Evolutionary conservation across 2,113 vertebrate genomes (phyloP), one percentile per base, ranked within the genome.

Genomic region (Edolisoma coerulescens): DNA sequence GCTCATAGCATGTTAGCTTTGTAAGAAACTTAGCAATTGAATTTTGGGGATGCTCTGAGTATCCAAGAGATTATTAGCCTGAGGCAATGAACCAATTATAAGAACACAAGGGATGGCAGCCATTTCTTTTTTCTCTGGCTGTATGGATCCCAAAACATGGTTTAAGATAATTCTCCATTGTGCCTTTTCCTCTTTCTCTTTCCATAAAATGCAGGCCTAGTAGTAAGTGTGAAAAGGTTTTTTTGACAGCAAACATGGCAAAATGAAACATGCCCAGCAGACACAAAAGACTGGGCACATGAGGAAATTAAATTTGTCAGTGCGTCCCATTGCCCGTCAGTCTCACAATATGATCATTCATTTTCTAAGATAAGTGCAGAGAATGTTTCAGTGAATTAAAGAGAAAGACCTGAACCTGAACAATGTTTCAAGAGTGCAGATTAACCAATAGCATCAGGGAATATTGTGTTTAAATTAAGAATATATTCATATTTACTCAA

Each of bases 281-380:
- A 91, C 83, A 84, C 47, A 65, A 69, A 39, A 77, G 61, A 37
- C 32, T 84, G 33, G 80, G 45, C 42, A 22, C 59, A 65, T 10
- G 27, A 92, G 54, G 45, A 97, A 95, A 93, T 79, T 60, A 77
- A 88, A 89, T 71, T 35, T 84, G 27, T 33, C 61, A 83, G 42
- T 70, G 56, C 1, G 4, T 76, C 12, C 86, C 65, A 39, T 47
- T 92, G 50, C 73, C 67, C 65, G 30, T 79, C 87, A 73, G 41
- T 92, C 53, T 65, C 47, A 16, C 73, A 70, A n/a, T 76, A 16
- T 68, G 47, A 91, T 89, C 85, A 91, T 78, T 94, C 23, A 91
- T 95, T 94, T 96, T 74, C 78, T 33, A 87, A 82, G n/a, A 37
- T 45, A 90, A 86, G 9, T 17, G 18, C 32, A 89, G 79, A 95